Evolutionary conservation across 2,797 vertebrate species (phyloP), one percentile per base, ranked within the genome.

Genomic region (Cetoscarus ocellatus): DNA sequence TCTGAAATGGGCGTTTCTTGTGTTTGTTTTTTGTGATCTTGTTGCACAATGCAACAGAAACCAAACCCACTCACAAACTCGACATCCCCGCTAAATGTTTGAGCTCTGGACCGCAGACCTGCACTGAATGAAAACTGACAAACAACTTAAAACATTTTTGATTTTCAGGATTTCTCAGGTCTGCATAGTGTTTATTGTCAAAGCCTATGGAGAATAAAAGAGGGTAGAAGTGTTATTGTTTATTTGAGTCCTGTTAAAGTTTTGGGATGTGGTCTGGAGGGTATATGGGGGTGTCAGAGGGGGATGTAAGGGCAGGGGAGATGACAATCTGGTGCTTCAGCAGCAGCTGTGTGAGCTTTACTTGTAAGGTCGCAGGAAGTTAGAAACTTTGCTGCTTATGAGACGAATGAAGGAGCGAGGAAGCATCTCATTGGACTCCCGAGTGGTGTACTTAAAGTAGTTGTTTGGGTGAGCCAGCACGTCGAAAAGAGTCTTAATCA

Each of bases 391-490:
- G 95, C 98, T 99, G 87, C 96, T 98, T 67, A 99, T 97, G 82
- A 99, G 95, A 62, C 97, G 98, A 72, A 99, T 99, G 94, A 99
- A 99, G 67, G 98, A 99, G 51, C 97, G 97, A 0, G 98, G 98
- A 67, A 99, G 93, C 98, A 99, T 98, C 93, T 99, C 97, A 85
- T 98, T 99, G 94, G 98, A 98, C 86, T 99, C 97, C 92, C 98
- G 93, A 86, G 94, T 96, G 0, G 98, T 98, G 94, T 99, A 99
- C 90, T 99, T 99, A 92, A 99, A 99, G 94, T 99, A 99, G 95
- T 99, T 98, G 91, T 98, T 97, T 68, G 98, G 98, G 79, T 99
- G 97, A 0, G 98, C 98, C 94, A 99, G 94, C 86, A 99, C 98
- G 0, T 99, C 98, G 0, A 99, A 99, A 90, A 99, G 96, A 84